Evolutionary conservation across 2,113 vertebrate species (phyloP), one percentile per base, ranked within the genome.

Genomic region (Tachysurus vachellii): DNA sequence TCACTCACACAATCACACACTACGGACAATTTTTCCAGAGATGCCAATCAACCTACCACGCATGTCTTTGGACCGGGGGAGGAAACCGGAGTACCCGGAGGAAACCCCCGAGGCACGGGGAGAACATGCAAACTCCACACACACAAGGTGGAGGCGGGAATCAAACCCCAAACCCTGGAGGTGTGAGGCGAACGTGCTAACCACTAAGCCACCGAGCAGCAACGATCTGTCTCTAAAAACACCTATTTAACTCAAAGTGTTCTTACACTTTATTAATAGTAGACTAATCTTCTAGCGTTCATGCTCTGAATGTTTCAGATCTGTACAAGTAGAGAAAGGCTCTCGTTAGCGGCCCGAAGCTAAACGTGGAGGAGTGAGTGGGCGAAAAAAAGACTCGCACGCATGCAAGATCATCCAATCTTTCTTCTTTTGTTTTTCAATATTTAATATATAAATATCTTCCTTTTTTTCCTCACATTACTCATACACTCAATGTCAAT

Each of bases 271-370:
- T 83, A 85, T 85, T 87, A 88, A 90, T 88, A 70, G 54, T 56
- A 79, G 77, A 70, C 84, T 62, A 86, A 85, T 91, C 13, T 86
- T 80, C 13, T 42, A 36, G 56, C 47, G 28, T 62, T 59, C 70
- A 82, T 84, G 82, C 21, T 68, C 50, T 75, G 68, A 89, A 91
- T 76, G 68, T 68, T 87, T 88, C 26, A 71, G 53, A 85, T 71
- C 28, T 66, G 68, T 31, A 28, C 14, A 1, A 54, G 77, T 28
- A 79, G 47, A 59, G 61, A 83, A 28, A 16, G 56, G 10, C 80
- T 83, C 70, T 57, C 9, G 10, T 89, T 59, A 53, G 26, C 61
- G 62, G 47, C 80, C 62, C 79, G 5, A 61, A 76, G 73, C 68
- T 61, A 73, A 64, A 5, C 36, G 23, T 64, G 28, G 44, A 76